Conservation (phyloP, 2,113 vertebrate species). For the Perca flavescens region DNA sequence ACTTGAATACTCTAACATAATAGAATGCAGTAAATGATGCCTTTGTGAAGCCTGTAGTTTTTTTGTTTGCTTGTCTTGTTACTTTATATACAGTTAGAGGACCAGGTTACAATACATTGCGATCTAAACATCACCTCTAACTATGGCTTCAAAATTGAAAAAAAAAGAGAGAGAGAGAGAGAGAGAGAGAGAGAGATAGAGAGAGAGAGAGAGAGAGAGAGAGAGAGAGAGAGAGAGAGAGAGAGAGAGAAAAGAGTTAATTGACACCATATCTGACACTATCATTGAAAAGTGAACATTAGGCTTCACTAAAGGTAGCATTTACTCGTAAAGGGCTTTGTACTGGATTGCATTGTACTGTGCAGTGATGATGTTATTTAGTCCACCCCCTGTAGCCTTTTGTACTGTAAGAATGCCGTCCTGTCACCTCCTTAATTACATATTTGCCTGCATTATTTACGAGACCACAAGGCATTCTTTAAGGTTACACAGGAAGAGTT, state of each 20-base stretch:
- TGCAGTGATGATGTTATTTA: slow-evolving; percentile 42
- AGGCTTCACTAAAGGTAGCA: slow-evolving; percentile 30
- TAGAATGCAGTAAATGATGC: neutral
- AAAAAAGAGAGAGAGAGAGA: neutral
- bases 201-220: too few species aligned
- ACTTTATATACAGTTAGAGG: neutral
- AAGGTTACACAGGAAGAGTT: slow-evolving; percentile 10
- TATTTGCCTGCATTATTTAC: slow-evolving; percentile 34
- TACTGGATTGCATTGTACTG: slow-evolving; percentile 37
- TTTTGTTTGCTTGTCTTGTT: neutral
- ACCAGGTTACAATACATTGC: neutral
- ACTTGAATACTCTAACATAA: neutral
- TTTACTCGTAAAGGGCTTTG: slow-evolving; percentile 44
- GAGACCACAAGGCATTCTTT: slow-evolving; percentile 30
- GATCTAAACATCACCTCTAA: neutral
- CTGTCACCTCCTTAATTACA: slow-evolving; percentile 54
- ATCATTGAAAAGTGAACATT: slow-evolving; percentile 36
- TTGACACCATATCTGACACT: neutral
- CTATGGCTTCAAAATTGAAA: neutral
- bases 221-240: too few species aligned
- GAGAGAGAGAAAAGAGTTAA: neutral
- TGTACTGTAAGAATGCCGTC: slow-evolving; percentile 12
- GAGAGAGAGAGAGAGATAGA: too few species aligned
- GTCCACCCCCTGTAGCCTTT: slow-evolving; percentile 23
- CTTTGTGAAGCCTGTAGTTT: neutral